A percentile compares a stretch with the other conserved stretches of the same genome.
These are phyloP conservation scores for Drosophila anceps DNA, from an alignment of 2,888 invertebrate species.

Conservation along the genomic window DNA sequence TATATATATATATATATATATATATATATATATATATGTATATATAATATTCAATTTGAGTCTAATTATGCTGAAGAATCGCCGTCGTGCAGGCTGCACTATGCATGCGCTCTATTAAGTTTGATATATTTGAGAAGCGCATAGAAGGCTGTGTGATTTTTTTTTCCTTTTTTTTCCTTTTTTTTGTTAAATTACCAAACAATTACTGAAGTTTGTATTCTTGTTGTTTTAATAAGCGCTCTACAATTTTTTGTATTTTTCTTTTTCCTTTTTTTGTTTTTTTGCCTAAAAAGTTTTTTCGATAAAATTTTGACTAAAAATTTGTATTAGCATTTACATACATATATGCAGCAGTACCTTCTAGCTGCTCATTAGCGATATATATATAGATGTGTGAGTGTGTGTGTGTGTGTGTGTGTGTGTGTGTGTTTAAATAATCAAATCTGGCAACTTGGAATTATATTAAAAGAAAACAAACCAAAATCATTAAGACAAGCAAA, in stretches of 20 bases:
- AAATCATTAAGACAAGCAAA: conserved; percentile 48
- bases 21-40: not conserved
- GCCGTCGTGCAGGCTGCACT: not conserved
- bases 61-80: conserved; percentile 9
- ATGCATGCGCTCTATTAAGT: not conserved
- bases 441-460: conserved; percentile 46
- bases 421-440: conserved; percentile 1
- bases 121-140: conserved; percentile 13
- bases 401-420: not conserved
- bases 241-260: conserved; percentile 26
- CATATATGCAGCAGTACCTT: conserved; percentile 36
- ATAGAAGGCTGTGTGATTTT: conserved; percentile 7
- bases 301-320: conserved; percentile 84
- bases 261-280: conserved; percentile 32
- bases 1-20: not conserved
- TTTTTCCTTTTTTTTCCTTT: not conserved
- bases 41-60: too few species aligned
- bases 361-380: conserved; percentile 37
- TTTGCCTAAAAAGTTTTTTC: conserved; percentile 67
- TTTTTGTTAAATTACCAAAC: conserved; percentile 5
- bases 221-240: conserved; percentile 32
- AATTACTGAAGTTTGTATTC: conserved; percentile 21
- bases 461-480: not conserved
- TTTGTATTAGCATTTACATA: conserved; percentile 78
- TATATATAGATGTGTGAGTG: conserved; percentile 5